phyloP scores from a whole-genome alignment of 1,140 invertebrate genomes.

The Chironomus striatipennis region DNA sequence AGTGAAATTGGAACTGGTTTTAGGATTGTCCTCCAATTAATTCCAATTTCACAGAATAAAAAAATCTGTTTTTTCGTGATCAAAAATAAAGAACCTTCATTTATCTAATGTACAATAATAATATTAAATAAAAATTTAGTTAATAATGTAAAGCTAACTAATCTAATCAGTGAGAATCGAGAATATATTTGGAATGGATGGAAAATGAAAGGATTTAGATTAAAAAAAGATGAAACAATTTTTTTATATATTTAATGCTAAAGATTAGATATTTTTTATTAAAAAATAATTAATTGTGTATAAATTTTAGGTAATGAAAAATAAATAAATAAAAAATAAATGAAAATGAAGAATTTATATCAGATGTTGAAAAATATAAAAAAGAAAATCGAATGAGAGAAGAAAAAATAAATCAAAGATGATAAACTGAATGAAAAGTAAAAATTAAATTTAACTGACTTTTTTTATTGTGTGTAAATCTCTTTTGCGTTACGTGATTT shows the following conservation, averaged over 20 bases:
- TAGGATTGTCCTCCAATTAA: too few relatives aligned
- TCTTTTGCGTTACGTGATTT: not conserved
- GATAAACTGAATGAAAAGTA: not conserved
- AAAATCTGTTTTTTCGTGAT: too few relatives aligned
- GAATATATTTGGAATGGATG: too few relatives aligned
- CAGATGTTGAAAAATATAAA: conserved; percentile 7
- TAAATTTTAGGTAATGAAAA: conserved; percentile 1
- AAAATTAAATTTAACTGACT: not conserved
- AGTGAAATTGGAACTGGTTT: too few relatives aligned
- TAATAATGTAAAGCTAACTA: too few relatives aligned
- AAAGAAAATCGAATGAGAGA: not conserved
- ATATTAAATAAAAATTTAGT: too few relatives aligned
- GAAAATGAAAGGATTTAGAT: not conserved
- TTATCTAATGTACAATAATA: too few relatives aligned
- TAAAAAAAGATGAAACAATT: not conserved
- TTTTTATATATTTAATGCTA: conserved; percentile 10
- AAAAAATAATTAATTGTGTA: conserved; percentile 7
- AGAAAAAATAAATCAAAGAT: not conserved
- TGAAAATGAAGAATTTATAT: conserved; percentile 5
- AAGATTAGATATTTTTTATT: not conserved
- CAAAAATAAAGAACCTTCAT: too few relatives aligned
- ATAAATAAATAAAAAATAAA: not conserved
- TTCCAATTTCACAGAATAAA: too few relatives aligned
- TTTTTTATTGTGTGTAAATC: not conserved
- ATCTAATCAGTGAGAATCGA: too few relatives aligned